A percentile compares a stretch with the other conserved stretches of the same genome.
These are phyloP conservation scores for Glaucomys volans DNA, from an alignment of 2,113 vertebrate species.

Conservation along the genomic window DNA sequence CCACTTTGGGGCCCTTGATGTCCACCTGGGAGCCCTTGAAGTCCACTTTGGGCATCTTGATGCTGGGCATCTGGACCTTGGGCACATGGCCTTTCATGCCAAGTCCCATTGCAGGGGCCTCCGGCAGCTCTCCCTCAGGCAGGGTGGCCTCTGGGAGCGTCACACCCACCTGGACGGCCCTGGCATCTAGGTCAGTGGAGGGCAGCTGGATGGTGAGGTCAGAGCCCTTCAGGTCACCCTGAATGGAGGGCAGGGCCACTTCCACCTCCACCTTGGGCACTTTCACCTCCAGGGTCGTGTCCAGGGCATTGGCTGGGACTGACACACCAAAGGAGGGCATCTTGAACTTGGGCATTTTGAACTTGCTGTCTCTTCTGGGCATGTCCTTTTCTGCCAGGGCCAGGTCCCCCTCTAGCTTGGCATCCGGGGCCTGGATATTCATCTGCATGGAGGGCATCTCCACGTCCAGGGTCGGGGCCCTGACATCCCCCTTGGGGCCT, in stretches of 20 bases:
- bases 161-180: fast-evolving
- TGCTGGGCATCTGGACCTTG: not conserved
- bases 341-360: slow-evolving; percentile 83
- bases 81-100: not conserved
- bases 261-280: not conserved
- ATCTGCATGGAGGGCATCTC: not conserved
- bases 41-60: not conserved
- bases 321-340: slow-evolving; percentile 81
- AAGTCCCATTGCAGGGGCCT: fast-evolving
- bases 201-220: not conserved
- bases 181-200: too few relatives aligned
- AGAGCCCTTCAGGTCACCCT: fast-evolving
- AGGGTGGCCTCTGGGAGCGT: fast-evolving
- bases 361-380: not conserved
- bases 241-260: fast-evolving
- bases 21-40: fast-evolving
- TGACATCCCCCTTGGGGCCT: not conserved
- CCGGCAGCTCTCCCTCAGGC: fast-evolving
- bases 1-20: fast-evolving
- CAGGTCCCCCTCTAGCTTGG: fast-evolving
- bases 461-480: not conserved
- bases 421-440: not conserved
- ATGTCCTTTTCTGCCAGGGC: slow-evolving; percentile 46
- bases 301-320: not conserved
- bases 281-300: fast-evolving